Base-by-base conservation (phyloP, 2,888 invertebrate genomes). In the Macaria notata region DNA sequence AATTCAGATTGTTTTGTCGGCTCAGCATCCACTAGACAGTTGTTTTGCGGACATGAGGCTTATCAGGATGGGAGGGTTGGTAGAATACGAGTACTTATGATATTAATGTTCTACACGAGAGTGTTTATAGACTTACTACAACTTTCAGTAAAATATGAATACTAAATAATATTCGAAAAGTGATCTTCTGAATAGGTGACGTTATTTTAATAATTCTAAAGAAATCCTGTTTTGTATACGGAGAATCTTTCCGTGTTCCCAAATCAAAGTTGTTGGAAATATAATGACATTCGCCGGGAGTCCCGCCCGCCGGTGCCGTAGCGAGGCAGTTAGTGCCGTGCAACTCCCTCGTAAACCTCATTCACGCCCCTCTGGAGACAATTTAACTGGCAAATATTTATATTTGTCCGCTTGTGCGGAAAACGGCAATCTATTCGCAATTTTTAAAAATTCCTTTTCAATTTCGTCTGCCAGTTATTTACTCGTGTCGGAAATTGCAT, bases 331-430 rank as follows among this genome's bases (percentile, higher is more conserved):
- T 59, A 52, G 46, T 36, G 42, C 47, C 54, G 42, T 52, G 51
- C 53, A 29, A 38, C 46, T 31, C 47, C 54, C 49, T 38, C 36
- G 46, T 58, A 56, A 59, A 52, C 59, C 51, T 50, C 6, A 45
- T 31, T 58, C 48, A 55, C 60, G 57, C 50, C 55, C 33, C 38
- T 50, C 31, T 54, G 46, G 47, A 53, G 46, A 56, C 49, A 38
- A 52, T 47, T 62, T 54, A 36, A 56, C 49, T 46, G 39, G 46
- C 49, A 49, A 55, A 49, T 55, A 46, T 46, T 46, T 49, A 42
- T 36, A 31, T 49, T 44, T 33, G 33, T 30, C 39, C 19, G 31
- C 31, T 9, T 9, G 45, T 9, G 9, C 45, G 54, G 42, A 54
- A 45, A 46, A 43, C 6, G 42, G 48, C 36, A 46, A n/a, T 48